These are phyloP conservation scores for Drosophila parabipectinata DNA, from an alignment of 1,140 invertebrate genomes.

Conservation along the genomic window DNA sequence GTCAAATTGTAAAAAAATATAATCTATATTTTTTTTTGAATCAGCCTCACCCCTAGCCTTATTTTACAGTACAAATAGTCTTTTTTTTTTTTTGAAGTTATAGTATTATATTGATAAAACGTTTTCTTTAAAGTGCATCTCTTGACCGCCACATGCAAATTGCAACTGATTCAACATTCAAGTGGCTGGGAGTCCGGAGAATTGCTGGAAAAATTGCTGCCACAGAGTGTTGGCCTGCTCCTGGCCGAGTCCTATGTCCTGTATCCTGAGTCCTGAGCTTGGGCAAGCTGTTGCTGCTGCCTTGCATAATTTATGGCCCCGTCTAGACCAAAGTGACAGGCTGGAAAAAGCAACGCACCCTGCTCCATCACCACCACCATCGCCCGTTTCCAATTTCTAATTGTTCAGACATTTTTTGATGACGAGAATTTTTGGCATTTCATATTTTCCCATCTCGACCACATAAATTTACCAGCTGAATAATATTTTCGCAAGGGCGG, in stretches of 20 bases:
- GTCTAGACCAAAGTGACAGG: slow-evolving; percentile 72
- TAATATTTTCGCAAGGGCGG: slow-evolving; percentile 42
- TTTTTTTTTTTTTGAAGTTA: not conserved
- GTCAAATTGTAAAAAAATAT: no score
- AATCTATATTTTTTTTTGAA: no score
- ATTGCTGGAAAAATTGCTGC: slow-evolving; percentile 37
- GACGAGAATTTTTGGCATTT: slow-evolving; percentile 57
- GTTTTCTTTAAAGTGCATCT: not conserved
- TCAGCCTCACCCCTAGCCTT: no score
- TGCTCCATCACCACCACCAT: not conserved
- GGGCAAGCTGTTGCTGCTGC: slow-evolving; percentile 62
- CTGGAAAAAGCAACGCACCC: slow-evolving; percentile 28
- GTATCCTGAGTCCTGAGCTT: slow-evolving; percentile 5
- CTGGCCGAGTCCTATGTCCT: not conserved
- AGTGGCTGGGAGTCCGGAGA: slow-evolving; percentile 36
- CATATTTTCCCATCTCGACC: slow-evolving; percentile 44
- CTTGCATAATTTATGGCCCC: slow-evolving; percentile 65
- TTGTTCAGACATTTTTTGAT: slow-evolving; percentile 56
- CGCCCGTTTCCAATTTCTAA: slow-evolving; percentile 43
- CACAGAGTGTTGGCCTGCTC: slow-evolving; percentile 37
- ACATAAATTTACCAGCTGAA: slow-evolving; percentile 57
- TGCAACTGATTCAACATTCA: slow-evolving; percentile 74
- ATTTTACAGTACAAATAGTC: no score
- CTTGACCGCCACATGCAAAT: slow-evolving; percentile 69
- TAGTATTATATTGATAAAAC: not conserved